Conservation (phyloP, 2,113 vertebrate species). For the Platycercus adscitus region DNA sequence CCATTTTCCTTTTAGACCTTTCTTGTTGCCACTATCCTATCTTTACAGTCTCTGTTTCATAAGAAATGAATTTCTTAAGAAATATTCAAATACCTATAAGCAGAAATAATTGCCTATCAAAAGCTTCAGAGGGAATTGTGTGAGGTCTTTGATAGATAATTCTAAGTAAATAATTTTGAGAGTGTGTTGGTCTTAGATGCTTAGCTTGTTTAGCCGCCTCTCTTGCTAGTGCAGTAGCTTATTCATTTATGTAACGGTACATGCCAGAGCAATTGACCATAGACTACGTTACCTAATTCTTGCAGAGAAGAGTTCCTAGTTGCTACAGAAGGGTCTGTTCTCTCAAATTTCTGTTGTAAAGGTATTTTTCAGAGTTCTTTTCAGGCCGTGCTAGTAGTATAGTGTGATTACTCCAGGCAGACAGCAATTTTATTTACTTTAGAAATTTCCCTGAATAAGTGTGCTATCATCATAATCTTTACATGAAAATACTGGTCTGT, state of each 20-base stretch:
- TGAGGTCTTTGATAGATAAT: not conserved
- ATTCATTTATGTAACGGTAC: not conserved
- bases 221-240: not conserved
- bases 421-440: not conserved
- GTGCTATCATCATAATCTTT: not conserved
- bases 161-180: not conserved
- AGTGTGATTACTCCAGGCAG: not conserved
- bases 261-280: not conserved
- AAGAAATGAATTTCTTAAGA: not conserved
- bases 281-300: not conserved
- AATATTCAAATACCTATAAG: not conserved
- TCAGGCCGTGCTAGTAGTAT: not conserved
- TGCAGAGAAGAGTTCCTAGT: not conserved
- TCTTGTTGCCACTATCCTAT: not conserved
- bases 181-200: not conserved
- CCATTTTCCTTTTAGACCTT: not conserved
- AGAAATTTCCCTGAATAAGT: not conserved
- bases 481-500: not conserved
- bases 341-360: not conserved
- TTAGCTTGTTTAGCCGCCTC: not conserved
- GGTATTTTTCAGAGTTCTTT: not conserved
- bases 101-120: not conserved
- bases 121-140: not conserved
- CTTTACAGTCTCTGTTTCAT: not conserved
- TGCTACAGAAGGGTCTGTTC: not conserved